A percentile compares a stretch with the other conserved stretches of the same genome.
Evolutionary conservation across 2,797 vertebrate genomes (phyloP).

Genomic region (Anguilla pacifica): DNA sequence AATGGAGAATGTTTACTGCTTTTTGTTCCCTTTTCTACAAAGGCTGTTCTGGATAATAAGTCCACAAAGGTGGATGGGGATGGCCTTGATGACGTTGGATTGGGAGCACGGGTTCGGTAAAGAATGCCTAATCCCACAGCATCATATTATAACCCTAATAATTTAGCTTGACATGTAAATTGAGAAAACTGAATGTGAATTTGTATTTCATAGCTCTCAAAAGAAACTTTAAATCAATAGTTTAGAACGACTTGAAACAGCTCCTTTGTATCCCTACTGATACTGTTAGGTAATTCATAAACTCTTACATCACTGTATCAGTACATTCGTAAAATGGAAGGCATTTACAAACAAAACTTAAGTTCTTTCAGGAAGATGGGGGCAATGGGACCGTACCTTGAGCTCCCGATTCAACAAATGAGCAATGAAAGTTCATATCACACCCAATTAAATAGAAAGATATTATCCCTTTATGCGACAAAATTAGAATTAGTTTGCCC

Average conservation of each 20-base stretch:
- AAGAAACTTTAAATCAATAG: background rate
- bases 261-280: background rate
- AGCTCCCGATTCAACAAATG: background rate
- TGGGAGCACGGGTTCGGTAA: background rate
- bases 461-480: background rate
- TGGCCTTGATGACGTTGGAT: background rate
- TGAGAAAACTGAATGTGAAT: background rate
- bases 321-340: background rate
- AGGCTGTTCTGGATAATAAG: background rate
- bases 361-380: background rate
- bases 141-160: background rate
- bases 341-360: background rate
- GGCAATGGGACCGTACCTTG: background rate
- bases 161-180: background rate
- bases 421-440: background rate
- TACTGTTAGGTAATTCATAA: background rate
- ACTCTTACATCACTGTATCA: no score
- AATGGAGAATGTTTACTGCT: background rate
- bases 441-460: background rate
- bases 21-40: background rate
- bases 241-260: background rate
- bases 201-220: background rate
- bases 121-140: background rate
- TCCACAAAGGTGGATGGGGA: background rate
- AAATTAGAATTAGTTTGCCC: background rate